A percentile compares a stretch with the other conserved stretches of the same genome.
Evolutionary conservation across 2,113 vertebrate species (phyloP).

Genomic region (Boulengeromyrus knoepffleri): DNA sequence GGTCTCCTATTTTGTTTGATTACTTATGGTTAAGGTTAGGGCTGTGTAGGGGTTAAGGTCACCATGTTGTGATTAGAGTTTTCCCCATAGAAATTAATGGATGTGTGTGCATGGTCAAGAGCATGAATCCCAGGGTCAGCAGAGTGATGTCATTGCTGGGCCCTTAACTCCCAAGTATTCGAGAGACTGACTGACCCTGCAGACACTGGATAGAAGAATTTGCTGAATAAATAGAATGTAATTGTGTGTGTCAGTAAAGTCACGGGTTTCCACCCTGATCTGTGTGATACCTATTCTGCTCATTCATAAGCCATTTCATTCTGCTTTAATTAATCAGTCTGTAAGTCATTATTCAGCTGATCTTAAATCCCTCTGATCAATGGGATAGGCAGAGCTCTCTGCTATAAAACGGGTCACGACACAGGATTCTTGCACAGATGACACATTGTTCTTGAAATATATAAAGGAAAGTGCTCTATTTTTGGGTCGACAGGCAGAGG

Average conservation of each 20-base stretch:
- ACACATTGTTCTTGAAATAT: constrained; percentile 8
- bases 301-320: neutral
- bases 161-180: neutral
- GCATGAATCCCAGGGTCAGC: neutral
- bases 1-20: too few species aligned
- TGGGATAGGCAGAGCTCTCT: neutral
- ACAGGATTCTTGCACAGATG: neutral
- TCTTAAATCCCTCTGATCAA: neutral
- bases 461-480: constrained; percentile 1
- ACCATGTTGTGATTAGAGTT: too few species aligned
- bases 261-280: neutral
- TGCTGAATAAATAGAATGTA: neutral
- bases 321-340: neutral
- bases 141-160: neutral
- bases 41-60: too few species aligned
- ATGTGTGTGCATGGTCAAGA: neutral
- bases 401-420: neutral
- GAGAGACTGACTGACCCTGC: neutral
- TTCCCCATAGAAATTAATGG: too few species aligned
- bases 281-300: neutral
- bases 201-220: neutral
- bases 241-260: neutral
- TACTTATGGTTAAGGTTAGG: too few species aligned
- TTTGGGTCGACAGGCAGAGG: neutral
- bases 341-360: neutral